Base-by-base conservation (phyloP, 2,888 invertebrate genomes). In the Pterostichus madidus region DNA sequence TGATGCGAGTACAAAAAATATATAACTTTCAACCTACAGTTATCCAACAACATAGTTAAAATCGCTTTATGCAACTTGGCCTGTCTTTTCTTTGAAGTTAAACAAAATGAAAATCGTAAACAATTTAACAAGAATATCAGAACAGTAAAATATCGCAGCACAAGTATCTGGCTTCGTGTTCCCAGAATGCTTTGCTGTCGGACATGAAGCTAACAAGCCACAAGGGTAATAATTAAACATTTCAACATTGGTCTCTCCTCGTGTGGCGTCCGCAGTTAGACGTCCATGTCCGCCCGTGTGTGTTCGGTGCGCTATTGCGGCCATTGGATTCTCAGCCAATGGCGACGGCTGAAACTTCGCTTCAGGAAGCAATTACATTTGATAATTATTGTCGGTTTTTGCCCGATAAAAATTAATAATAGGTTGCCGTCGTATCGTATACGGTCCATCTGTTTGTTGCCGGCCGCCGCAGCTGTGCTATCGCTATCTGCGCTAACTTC, bases 331-430 rank as follows among this genome's bases (percentile, higher is more conserved):
- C 61, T 75, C 81, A 44, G 39, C 83, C 83, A 83, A 83, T 83
- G 35, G 77, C 53, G 64, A 53, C 75, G 64, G 8, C 46, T 68
- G 68, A 52, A 35, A 76, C 61, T 77, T 64, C 35, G 80, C 80
- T 80, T 80, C 75, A 83, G 83, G 83, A 83, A 83, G 83, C 77
- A 83, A 83, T 83, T 83, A 83, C 77, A 83, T 83, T 77, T 68
- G 76, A 83, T 83, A 83, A 83, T 83, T 76, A 77, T 83, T 77
- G 77, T 77, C 77, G 83, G 59, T 81, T 81, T 80, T 80, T 81
- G 75, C 32, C 44, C 61, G 81, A 81, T 81, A 81, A 81, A 81
- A 81, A 81, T 75, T 81, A 81, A 81, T 81, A 81, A 81, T 81
- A 81, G 73, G 80, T 80, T 80, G 49, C 61, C 24, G 13, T 68